Evolutionary conservation across 2,888 invertebrate species (phyloP).

Genomic region (Mythimna albipuncta): DNA sequence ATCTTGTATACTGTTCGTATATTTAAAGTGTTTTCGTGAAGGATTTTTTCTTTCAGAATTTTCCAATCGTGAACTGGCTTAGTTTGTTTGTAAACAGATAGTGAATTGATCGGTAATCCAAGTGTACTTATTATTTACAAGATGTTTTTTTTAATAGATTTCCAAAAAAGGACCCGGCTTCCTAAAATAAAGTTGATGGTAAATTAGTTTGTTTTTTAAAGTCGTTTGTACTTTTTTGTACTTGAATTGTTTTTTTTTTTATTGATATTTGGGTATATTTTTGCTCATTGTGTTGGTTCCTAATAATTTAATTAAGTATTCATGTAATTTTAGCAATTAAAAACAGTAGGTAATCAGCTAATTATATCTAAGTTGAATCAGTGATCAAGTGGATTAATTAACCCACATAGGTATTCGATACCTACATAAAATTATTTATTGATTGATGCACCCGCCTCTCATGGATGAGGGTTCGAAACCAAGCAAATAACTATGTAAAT

Average conservation of each 20-base stretch:
- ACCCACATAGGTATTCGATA: not conserved
- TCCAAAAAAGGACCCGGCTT: too few species aligned
- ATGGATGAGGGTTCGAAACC: too few species aligned
- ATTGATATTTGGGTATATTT: too few species aligned
- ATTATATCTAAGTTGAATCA: not conserved
- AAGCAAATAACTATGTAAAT: too few species aligned
- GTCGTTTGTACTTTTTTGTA: too few species aligned
- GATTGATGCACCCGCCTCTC: too few species aligned
- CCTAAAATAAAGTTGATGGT: too few species aligned
- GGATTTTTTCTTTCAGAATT: not conserved
- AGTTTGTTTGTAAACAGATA: conserved; percentile 29
- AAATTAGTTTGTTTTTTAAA: too few species aligned
- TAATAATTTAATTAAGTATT: not conserved
- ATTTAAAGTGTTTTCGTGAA: not conserved
- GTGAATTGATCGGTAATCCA: not conserved
- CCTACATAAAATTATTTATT: not conserved
- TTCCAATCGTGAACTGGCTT: not conserved
- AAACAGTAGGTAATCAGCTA: not conserved
- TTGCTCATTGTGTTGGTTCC: not conserved
- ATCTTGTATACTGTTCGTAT: conserved; percentile 72
- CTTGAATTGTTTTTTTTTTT: too few species aligned
- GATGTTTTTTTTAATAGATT: not conserved
- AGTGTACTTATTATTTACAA: not conserved
- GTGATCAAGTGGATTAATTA: not conserved
- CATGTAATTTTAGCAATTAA: not conserved